Conservation (phyloP, 2,113 vertebrate genomes). For the Cryptotis parvus region DNA sequence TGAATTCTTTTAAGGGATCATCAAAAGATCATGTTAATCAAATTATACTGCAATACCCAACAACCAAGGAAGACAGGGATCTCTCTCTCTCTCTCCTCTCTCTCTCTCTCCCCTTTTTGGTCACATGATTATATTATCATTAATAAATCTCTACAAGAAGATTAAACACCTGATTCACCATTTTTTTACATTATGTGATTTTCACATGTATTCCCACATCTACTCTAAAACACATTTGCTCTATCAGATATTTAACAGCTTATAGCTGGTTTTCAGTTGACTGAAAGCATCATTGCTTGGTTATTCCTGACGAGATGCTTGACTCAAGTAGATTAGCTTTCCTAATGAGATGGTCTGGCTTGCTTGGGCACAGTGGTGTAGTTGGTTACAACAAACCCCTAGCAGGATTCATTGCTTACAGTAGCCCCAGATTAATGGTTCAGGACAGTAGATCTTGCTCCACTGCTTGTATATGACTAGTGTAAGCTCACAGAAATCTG, state of each 20-base stretch:
- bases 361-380: not conserved
- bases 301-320: not conserved
- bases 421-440: not conserved
- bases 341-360: not conserved
- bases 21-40: too few relatives aligned
- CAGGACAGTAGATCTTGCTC: not conserved
- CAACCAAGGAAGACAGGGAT: too few relatives aligned
- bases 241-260: not conserved
- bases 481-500: not conserved
- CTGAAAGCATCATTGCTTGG: not conserved
- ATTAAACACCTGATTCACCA: not conserved
- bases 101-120: not conserved
- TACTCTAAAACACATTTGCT: not conserved
- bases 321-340: not conserved
- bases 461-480: not conserved
- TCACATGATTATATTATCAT: not conserved
- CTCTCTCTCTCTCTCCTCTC: not conserved
- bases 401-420: not conserved
- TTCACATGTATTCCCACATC: not conserved
- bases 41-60: not conserved
- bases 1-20: too few relatives aligned
- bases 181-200: not conserved
- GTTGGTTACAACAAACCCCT: not conserved
- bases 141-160: not conserved
- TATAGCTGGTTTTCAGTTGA: slow-evolving; percentile 3